These are phyloP conservation scores for Apantesis nais DNA, from an alignment of 2,888 invertebrate genomes.

Conservation along the genomic window DNA sequence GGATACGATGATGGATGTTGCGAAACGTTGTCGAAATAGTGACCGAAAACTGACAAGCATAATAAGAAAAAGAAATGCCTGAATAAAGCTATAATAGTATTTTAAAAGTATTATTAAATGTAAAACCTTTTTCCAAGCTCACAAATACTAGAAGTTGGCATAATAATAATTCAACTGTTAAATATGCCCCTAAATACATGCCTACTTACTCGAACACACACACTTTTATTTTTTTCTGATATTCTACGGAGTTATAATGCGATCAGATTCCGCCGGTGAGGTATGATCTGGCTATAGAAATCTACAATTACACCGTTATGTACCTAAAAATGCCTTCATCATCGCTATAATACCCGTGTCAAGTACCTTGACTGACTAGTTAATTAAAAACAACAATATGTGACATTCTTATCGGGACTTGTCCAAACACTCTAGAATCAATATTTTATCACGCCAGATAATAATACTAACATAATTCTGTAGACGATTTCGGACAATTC, in stretches of 20 bases:
- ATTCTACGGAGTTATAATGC: neutral
- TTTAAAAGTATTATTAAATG: neutral
- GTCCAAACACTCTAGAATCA: constrained; percentile 58
- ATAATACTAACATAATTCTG: constrained; percentile 1
- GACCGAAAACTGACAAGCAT: neutral
- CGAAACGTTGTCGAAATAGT: neutral
- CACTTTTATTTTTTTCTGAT: neutral
- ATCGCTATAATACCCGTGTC: constrained; percentile 37
- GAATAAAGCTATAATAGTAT: neutral
- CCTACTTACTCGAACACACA: neutral
- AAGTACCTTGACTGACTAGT: constrained; percentile 39
- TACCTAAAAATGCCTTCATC: constrained; percentile 15
- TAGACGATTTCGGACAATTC: neutral
- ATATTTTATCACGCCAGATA: constrained; percentile 55
- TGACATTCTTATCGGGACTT: constrained; percentile 46
- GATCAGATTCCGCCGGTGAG: neutral
- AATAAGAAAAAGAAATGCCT: neutral
- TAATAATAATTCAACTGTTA: neutral
- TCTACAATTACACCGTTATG: neutral
- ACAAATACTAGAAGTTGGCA: neutral
- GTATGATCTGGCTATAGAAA: no score
- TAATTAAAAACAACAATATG: constrained; percentile 48
- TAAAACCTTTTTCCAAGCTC: neutral
- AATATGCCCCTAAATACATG: neutral
- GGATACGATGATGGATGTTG: neutral